These are phyloP conservation scores for Lymantria monacha DNA, from an alignment of 2,888 invertebrate genomes.

Conservation along the genomic window DNA sequence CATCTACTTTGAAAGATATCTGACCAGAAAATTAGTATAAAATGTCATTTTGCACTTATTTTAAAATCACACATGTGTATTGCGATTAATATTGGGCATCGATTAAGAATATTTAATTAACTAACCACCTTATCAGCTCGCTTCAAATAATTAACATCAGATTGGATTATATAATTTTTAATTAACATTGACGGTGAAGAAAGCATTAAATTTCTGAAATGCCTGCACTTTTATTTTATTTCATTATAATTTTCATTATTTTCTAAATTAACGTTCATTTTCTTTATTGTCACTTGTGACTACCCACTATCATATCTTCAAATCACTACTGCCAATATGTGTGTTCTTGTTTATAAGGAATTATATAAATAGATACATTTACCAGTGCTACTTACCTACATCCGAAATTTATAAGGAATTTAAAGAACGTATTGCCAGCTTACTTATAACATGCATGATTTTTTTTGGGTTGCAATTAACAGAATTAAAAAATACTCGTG, in stretches of 20 bases:
- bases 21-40: no score
- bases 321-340: neutral
- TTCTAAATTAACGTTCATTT: constrained; percentile 1
- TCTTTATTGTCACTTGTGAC: neutral
- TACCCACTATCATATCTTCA: constrained; percentile 1
- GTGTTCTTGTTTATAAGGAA: neutral
- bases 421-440: neutral
- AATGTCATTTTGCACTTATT: no score
- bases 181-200: no score
- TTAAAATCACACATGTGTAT: no score
- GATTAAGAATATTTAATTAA: no score
- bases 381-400: no score
- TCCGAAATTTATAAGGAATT: neutral
- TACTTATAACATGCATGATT: neutral
- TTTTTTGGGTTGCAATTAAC: neutral
- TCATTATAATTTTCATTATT: constrained; percentile 1
- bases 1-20: no score
- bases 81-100: no score
- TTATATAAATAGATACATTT: neutral
- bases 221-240: constrained; percentile 3
- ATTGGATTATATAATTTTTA: no score
- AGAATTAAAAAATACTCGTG: neutral
- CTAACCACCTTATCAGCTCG: no score
- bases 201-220: neutral
- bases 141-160: no score